Conservation (phyloP, 30 jellyfish, hydroid and myxozoan genomes). For the Catostylus mosaicus region DNA sequence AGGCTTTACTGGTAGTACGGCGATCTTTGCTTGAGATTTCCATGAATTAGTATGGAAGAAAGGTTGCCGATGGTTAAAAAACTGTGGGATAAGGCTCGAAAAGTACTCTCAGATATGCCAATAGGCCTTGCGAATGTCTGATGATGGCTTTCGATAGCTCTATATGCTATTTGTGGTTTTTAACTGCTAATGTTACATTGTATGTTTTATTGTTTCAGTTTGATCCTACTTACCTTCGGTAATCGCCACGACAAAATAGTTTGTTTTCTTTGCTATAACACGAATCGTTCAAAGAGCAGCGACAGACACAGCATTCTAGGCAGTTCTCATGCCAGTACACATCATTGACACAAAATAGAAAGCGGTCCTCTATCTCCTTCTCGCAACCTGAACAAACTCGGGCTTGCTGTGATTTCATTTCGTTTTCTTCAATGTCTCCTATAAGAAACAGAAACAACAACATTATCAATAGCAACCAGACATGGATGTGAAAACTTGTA, state of each 20-base stretch:
- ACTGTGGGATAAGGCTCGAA: neutral
- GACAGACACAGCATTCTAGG: constrained; percentile 82
- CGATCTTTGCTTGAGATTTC: constrained; percentile 27
- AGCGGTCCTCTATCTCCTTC: constrained; percentile 70
- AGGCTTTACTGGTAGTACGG: constrained; percentile 8
- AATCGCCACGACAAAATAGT: constrained; percentile 81
- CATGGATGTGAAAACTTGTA: neutral
- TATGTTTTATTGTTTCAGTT: constrained; percentile 5
- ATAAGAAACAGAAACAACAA: neutral
- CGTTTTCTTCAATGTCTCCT: constrained; percentile 44
- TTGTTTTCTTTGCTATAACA: constrained; percentile 80
- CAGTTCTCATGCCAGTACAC: constrained; percentile 91
- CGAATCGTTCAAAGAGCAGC: constrained; percentile 58
- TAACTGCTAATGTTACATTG: constrained; percentile 22
- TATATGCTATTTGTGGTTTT: constrained; percentile 22
- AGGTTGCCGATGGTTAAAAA: constrained; percentile 18
- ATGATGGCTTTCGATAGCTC: constrained; percentile 31
- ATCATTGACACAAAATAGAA: constrained; percentile 59
- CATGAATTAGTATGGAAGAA: neutral
- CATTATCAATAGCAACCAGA: neutral
- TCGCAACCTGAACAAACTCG: constrained; percentile 78
- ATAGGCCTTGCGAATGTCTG: constrained; percentile 20
- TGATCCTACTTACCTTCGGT: constrained; percentile 71
- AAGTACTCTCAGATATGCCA: constrained; percentile 13
- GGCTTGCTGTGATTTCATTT: constrained; percentile 48